Evolutionary conservation across 2,797 vertebrate genomes (phyloP).

Genomic region (Adrianichthys oophorus): DNA sequence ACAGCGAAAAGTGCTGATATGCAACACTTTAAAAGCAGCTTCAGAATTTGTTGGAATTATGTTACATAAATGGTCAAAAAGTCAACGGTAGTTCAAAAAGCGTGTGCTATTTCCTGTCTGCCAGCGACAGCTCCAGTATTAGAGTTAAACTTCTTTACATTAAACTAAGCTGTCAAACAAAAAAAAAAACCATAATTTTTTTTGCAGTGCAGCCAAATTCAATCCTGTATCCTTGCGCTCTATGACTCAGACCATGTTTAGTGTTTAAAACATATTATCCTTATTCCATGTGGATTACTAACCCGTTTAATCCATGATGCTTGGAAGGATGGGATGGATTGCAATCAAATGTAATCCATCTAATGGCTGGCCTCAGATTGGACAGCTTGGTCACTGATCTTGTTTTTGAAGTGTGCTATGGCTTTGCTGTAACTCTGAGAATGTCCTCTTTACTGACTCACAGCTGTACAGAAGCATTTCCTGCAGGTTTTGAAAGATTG

Average conservation of each 20-base stretch:
- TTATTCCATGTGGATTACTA: constrained; percentile 50
- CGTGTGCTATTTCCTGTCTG: too few species aligned
- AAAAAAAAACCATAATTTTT: background rate
- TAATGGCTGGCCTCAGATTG: constrained; percentile 7
- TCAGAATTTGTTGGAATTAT: too few species aligned
- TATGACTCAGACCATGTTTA: constrained; percentile 14
- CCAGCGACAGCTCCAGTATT: too few species aligned
- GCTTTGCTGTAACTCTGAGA: background rate
- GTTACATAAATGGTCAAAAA: too few species aligned
- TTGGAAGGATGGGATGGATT: constrained; percentile 35
- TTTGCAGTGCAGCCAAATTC: constrained; percentile 11
- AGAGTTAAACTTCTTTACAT: background rate
- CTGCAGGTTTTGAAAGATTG: constrained; percentile 8
- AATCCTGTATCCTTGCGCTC: constrained; percentile 31
- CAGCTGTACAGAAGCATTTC: constrained; percentile 1
- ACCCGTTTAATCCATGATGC: constrained; percentile 59
- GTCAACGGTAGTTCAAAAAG: too few species aligned
- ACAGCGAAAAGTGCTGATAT: too few species aligned
- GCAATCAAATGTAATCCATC: constrained; percentile 63
- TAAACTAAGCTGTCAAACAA: background rate
- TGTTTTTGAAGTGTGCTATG: background rate
- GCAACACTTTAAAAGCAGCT: too few species aligned
- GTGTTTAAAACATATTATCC: constrained; percentile 22
- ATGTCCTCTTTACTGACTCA: constrained; percentile 1
- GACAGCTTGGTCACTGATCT: background rate